Percentiles rank a stretch among this genome's conserved stretches.
Conservation (phyloP, 2,113 vertebrate genomes). For the Scomber scombrus region DNA sequence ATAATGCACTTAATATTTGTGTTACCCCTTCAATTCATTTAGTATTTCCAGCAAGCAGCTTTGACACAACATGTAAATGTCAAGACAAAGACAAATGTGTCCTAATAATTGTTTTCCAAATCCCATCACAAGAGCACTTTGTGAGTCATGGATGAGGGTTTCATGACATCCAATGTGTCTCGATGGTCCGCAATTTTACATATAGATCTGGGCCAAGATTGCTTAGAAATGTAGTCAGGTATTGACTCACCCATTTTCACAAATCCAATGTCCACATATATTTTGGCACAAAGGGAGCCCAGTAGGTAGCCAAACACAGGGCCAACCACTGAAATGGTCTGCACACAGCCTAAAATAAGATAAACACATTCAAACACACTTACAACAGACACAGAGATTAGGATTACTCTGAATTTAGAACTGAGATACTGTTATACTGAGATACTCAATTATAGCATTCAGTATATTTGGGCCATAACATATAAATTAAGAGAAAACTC, state of each 20-base stretch:
- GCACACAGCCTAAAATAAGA: slow-evolving; percentile 79
- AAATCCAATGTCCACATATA: slow-evolving; percentile 87
- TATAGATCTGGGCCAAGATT: not conserved
- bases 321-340: slow-evolving; percentile 84
- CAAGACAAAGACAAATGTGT: not conserved
- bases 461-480: too few relatives aligned
- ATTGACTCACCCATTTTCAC: slow-evolving; percentile 82
- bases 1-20: too few relatives aligned
- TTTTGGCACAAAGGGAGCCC: slow-evolving; percentile 84
- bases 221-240: not conserved
- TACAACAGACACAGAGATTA: slow-evolving; percentile 2
- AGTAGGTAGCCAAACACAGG: slow-evolving; percentile 84
- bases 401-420: not conserved
- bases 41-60: too few relatives aligned
- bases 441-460: too few relatives aligned
- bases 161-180: not conserved
- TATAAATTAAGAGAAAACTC: too few relatives aligned
- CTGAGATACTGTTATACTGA: not conserved
- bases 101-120: not conserved
- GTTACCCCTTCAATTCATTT: too few relatives aligned
- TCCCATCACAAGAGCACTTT: not conserved
- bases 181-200: not conserved
- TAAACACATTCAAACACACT: slow-evolving; percentile 21
- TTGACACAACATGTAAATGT: too few relatives aligned
- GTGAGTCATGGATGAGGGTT: not conserved